Evolutionary conservation across 37 sponge, comb jelly and placozoan genomes (phyloP).

Genomic region (Chondrosia reniformis): DNA sequence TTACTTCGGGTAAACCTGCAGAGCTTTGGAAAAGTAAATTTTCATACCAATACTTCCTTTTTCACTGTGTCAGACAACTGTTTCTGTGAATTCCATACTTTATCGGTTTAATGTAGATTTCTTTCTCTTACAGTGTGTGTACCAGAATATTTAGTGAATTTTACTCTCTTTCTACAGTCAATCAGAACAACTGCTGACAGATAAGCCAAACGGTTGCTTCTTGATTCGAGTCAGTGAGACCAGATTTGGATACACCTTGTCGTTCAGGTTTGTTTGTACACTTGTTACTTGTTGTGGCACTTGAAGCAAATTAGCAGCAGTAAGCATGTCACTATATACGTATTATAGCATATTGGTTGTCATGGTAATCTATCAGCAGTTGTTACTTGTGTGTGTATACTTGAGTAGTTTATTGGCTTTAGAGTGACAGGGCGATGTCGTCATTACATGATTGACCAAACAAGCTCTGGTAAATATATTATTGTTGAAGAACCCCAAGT

Average conservation of each 20-base stretch:
- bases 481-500: conserved; percentile 69
- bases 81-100: no score
- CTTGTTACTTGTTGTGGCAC: no score
- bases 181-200: conserved; percentile 63
- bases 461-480: conserved; percentile 74
- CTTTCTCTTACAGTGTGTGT: neutral
- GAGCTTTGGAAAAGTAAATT: no score
- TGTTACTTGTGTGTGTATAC: neutral
- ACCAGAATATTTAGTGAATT: neutral
- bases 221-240: conserved; percentile 68
- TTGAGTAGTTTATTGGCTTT: neutral
- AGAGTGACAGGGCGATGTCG: conserved; percentile 36
- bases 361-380: no score
- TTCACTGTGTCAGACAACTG: no score
- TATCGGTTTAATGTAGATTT: no score
- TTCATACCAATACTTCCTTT: no score
- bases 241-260: conserved; percentile 75
- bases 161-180: conserved; percentile 13
- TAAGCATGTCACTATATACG: no score
- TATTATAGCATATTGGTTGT: no score
- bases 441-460: conserved; percentile 72
- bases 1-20: no score
- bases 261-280: no score
- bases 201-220: conserved; percentile 60
- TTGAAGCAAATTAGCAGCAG: no score